Conservation (phyloP, 2,888 invertebrate genomes). For the Cepaea hortensis region DNA sequence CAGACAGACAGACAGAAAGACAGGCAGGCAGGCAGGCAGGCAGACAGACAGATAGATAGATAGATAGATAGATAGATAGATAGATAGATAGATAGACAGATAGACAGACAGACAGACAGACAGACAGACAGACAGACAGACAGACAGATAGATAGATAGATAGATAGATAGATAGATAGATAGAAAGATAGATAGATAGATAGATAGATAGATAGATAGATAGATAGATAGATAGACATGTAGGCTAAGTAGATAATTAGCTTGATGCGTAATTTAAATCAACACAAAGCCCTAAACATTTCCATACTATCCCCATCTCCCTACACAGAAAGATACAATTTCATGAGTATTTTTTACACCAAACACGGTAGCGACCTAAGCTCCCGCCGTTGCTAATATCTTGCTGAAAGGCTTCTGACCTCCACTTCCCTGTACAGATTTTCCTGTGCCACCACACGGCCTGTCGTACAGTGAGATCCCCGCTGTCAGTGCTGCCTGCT, state of each 20-base stretch:
- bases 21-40: neutral
- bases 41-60: neutral
- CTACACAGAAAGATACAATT: no score
- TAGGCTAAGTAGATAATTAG: neutral
- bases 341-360: no score
- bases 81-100: neutral
- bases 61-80: neutral
- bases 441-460: no score
- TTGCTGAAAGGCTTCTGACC: neutral
- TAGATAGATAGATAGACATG: slow-evolving; percentile 26
- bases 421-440: no score
- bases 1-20: slow-evolving; percentile 5
- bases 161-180: slow-evolving; percentile 24
- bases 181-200: slow-evolving; percentile 23
- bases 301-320: no score
- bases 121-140: slow-evolving; percentile 4
- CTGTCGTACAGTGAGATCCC: no score
- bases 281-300: no score
- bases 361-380: no score
- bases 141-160: slow-evolving; percentile 17
- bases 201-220: slow-evolving; percentile 18
- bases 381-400: neutral
- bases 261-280: no score
- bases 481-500: no score
- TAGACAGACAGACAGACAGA: neutral